Conservation (phyloP, 2,888 invertebrate genomes). For the Agrilus cyanescens region DNA sequence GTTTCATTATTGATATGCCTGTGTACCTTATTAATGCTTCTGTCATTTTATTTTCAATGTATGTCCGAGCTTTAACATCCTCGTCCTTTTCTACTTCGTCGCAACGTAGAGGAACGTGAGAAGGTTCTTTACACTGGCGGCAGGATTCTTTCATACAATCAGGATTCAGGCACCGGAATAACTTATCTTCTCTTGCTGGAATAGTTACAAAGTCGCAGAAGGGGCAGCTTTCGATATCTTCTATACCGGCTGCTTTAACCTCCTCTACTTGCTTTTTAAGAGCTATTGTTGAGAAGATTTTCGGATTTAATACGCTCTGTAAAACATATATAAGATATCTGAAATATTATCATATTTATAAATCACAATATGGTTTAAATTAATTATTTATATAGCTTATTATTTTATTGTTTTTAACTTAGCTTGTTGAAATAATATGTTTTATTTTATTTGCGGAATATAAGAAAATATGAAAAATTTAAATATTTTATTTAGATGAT, state of each 20-base stretch:
- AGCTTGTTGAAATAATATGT: too few relatives aligned
- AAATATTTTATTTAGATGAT: too few relatives aligned
- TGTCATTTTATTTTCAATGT: constrained; percentile 45
- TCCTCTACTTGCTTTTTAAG: constrained; percentile 41
- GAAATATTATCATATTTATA: too few relatives aligned
- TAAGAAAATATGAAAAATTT: too few relatives aligned
- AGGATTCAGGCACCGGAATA: constrained; percentile 42
- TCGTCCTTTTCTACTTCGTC: constrained; percentile 39
- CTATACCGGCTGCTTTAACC: constrained; percentile 39
- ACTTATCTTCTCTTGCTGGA: constrained; percentile 31
- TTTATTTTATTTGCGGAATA: too few relatives aligned
- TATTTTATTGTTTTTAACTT: too few relatives aligned
- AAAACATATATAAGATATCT: too few relatives aligned
- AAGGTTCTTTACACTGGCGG: constrained; percentile 39
- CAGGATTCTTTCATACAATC: constrained; percentile 45
- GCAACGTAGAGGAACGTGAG: constrained; percentile 42
- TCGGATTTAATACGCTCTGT: constrained; percentile 34
- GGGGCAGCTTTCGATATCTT: constrained; percentile 43
- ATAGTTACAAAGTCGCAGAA: constrained; percentile 44
- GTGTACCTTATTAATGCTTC: constrained; percentile 35
- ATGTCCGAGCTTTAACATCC: constrained; percentile 35
- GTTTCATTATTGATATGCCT: too few relatives aligned
- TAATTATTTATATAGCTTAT: too few relatives aligned
- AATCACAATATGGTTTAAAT: too few relatives aligned
- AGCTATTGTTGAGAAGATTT: constrained; percentile 36